A percentile compares a stretch with the other conserved stretches of the same genome.
Conservation (phyloP, 2,888 invertebrate genomes). For the Vandiemenella viatica region DNA sequence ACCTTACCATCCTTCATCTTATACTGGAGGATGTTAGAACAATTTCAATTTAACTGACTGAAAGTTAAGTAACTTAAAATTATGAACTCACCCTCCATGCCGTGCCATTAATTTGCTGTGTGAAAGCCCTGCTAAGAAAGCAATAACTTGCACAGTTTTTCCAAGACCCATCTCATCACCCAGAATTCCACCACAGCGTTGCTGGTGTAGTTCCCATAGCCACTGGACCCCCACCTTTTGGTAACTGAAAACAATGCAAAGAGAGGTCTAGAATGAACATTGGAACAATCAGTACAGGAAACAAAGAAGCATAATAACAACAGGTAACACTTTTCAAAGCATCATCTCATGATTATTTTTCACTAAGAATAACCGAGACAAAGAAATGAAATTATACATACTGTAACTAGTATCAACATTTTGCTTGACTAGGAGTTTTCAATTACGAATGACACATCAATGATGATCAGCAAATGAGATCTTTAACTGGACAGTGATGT, state of each 20-base stretch:
- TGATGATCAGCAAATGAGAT: too few species aligned
- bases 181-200: conserved; percentile 68
- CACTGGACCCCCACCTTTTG: conserved; percentile 75
- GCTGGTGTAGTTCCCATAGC: conserved; percentile 78
- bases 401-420: too few species aligned
- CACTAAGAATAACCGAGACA: background rate
- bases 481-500: too few species aligned
- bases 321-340: too few species aligned
- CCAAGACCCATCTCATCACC: conserved; percentile 89
- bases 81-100: conserved; percentile 22
- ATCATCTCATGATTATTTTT: too few species aligned
- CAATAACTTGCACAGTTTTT: conserved; percentile 81
- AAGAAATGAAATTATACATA: too few species aligned
- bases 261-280: background rate
- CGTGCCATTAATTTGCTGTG: conserved; percentile 32
- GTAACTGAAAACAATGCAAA: conserved; percentile 43
- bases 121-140: conserved; percentile 61
- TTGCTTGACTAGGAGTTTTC: too few species aligned
- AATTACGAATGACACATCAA: too few species aligned
- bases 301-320: background rate
- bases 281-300: background rate
- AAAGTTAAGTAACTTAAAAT: too few species aligned
- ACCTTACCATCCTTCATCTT: too few species aligned
- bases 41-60: too few species aligned
- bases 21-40: too few species aligned